Evolutionary conservation across 92 coral and sea anemone species (phyloP).

Genomic region (Phymanthus crucifer): DNA sequence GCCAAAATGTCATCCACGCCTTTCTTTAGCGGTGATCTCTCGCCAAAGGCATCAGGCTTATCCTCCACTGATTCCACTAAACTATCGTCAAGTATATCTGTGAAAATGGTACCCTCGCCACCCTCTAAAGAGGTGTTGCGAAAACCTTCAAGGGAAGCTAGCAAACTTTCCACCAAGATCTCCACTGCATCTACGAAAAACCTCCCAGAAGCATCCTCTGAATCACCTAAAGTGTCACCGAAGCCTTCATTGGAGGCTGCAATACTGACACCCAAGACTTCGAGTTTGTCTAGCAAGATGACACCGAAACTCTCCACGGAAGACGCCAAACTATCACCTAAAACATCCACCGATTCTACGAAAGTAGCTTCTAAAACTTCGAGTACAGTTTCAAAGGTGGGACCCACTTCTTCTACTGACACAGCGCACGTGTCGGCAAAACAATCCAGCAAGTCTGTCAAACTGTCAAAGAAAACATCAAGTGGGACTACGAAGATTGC

Average conservation of each 20-base stretch:
- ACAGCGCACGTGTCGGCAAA: neutral
- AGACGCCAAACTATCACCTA: constrained; percentile 21
- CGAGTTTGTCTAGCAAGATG: constrained; percentile 16
- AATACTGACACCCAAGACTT: constrained; percentile 15
- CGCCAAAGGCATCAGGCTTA: too few species aligned
- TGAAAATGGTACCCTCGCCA: neutral
- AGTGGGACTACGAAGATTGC: neutral
- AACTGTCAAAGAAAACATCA: neutral
- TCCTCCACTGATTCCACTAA: neutral
- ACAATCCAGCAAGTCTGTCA: neutral
- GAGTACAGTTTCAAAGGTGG: constrained; percentile 13
- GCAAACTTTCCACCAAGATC: too few species aligned
- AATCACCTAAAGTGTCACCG: constrained; percentile 17
- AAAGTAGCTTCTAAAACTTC: constrained; percentile 27
- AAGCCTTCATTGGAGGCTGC: constrained; percentile 21
- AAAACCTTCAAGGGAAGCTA: constrained; percentile 14
- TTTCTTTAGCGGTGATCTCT: too few species aligned
- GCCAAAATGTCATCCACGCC: too few species aligned
- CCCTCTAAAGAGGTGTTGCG: neutral
- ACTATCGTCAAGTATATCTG: neutral
- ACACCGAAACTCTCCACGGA: constrained; percentile 36
- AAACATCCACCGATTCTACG: constrained; percentile 18
- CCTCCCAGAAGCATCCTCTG: neutral
- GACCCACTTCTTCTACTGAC: constrained; percentile 6
- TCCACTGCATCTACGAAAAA: too few species aligned